Percentiles rank a stretch among this genome's conserved stretches.
Conservation (phyloP, 2,113 vertebrate species). For the Hemiscyllium ocellatum region DNA sequence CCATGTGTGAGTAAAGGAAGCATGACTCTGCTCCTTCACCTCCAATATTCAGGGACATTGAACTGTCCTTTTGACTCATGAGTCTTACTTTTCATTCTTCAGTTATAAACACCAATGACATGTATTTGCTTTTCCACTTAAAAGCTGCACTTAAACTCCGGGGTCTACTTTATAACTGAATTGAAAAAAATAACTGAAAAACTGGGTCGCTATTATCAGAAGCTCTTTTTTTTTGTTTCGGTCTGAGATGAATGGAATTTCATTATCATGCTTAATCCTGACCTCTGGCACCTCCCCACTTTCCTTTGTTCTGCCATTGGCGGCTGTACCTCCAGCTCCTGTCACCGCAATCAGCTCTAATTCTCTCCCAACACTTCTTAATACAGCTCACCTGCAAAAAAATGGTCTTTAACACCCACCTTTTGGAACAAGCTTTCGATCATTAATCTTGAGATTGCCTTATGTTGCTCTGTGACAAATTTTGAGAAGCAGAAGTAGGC, state of each 20-base stretch:
- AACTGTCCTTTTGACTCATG: background rate
- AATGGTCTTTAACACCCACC: background rate
- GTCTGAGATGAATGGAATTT: background rate
- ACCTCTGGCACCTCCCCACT: background rate
- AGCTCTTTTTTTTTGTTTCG: background rate
- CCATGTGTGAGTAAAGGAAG: background rate
- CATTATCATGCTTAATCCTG: background rate
- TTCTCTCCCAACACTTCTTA: background rate
- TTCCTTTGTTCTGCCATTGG: background rate
- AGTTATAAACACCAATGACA: background rate
- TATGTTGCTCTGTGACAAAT: background rate
- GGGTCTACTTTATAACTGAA: background rate
- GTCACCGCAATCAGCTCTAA: background rate
- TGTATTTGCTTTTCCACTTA: slow-evolving; percentile 9
- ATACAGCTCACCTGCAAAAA: background rate
- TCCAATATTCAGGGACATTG: background rate
- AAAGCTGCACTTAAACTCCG: background rate
- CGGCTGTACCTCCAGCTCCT: background rate
- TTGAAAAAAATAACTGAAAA: background rate
- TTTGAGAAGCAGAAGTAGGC: background rate
- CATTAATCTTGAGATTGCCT: background rate
- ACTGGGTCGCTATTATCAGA: background rate
- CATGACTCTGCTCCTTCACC: background rate
- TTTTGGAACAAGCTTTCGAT: background rate
- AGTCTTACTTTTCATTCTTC: background rate